A percentile compares a stretch with the other conserved stretches of the same genome.
phyloP scores from a whole-genome alignment of 2,113 vertebrate genomes.

The Brachyhypopomus occidentalis region DNA sequence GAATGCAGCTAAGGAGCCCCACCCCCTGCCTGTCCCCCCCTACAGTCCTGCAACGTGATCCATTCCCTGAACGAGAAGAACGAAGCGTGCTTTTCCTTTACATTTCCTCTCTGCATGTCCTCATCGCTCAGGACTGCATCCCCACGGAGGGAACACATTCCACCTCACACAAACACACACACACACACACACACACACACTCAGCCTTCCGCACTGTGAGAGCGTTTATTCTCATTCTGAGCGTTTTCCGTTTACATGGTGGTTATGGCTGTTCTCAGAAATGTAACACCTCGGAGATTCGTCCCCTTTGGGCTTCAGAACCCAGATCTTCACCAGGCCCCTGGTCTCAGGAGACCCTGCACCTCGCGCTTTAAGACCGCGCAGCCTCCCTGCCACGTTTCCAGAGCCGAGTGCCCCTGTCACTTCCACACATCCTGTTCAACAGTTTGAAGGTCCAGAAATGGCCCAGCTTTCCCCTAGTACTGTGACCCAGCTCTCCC shows the following conservation, averaged over 20 bases:
- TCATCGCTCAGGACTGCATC: constrained; percentile 51
- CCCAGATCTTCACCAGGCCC: too few species aligned
- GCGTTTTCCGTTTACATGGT: background rate
- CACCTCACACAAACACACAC: constrained; percentile 24
- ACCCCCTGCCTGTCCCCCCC: constrained; percentile 55
- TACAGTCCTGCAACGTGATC: constrained; percentile 49
- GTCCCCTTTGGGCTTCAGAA: too few species aligned
- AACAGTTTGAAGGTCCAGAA: too few species aligned
- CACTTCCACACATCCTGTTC: too few species aligned
- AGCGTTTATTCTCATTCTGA: background rate
- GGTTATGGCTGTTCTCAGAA: background rate
- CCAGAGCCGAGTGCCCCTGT: too few species aligned
- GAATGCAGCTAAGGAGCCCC: constrained; percentile 67
- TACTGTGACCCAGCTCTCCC: too few species aligned
- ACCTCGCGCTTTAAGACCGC: too few species aligned
- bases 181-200: background rate
- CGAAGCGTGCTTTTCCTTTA: constrained; percentile 71
- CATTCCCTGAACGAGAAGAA: constrained; percentile 63
- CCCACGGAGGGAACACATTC: constrained; percentile 43
- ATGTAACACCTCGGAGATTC: background rate
- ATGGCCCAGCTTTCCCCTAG: too few species aligned
- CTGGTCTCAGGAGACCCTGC: too few species aligned
- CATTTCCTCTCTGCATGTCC: constrained; percentile 58
- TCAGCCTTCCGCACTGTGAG: constrained; percentile 38
- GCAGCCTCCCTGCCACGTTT: too few species aligned